Percentiles rank a stretch among this genome's conserved stretches.
These are phyloP conservation scores for Syrphus vitripennis DNA, from an alignment of 2,888 invertebrate species.

Conservation along the genomic window DNA sequence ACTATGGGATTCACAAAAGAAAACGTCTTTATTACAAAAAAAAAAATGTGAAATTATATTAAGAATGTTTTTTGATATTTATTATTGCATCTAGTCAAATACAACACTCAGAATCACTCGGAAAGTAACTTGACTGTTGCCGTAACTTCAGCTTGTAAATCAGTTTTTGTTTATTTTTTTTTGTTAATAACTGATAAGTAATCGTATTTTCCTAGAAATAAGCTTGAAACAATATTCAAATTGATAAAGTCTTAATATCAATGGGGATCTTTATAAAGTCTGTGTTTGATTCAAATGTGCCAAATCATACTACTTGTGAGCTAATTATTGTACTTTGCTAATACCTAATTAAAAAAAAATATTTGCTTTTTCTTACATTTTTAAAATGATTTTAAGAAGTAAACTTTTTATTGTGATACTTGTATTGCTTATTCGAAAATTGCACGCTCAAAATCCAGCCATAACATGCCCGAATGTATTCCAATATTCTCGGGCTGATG, in stretches of 20 bases:
- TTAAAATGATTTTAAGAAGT: slow-evolving; percentile 7
- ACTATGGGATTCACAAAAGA: not conserved
- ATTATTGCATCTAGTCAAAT: not conserved
- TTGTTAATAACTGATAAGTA: not conserved
- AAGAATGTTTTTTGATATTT: not conserved
- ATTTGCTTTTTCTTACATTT: not conserved
- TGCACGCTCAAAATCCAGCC: slow-evolving; percentile 24
- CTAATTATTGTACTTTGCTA: not conserved
- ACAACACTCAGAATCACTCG: not conserved
- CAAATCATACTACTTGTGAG: not conserved
- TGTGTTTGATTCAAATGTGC: not conserved
- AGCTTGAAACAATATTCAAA: not conserved
- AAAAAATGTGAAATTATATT: not conserved
- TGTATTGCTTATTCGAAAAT: not conserved
- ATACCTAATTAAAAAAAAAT: not conserved
- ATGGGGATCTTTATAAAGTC: not conserved
- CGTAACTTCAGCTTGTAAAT: not conserved
- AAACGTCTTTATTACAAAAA: not conserved
- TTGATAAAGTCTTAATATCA: not conserved
- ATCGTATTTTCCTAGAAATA: not conserved
- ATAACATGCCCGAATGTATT: slow-evolving; percentile 49
- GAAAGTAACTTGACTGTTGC: not conserved
- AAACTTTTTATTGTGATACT: slow-evolving; percentile 3
- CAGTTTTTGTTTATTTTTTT: not conserved
- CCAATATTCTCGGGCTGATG: slow-evolving; percentile 15